phyloP scores from a whole-genome alignment of 2,888 invertebrate species.

The Acanthosoma haemorrhoidale region DNA sequence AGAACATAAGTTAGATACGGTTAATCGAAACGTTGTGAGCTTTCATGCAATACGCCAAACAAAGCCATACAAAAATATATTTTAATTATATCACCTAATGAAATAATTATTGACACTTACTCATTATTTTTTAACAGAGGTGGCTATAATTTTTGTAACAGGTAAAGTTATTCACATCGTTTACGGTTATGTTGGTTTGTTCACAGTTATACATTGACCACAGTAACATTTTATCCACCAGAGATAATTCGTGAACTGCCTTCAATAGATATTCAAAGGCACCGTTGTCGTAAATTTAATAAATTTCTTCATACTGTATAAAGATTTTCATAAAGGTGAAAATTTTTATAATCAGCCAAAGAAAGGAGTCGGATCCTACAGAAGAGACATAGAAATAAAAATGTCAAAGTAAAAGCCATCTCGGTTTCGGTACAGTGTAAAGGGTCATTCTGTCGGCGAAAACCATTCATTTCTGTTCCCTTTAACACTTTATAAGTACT shows the following conservation, averaged over 20 bases:
- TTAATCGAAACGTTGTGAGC: no score
- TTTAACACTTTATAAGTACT: conserved; percentile 1
- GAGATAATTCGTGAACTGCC: no score
- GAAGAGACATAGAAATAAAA: conserved; percentile 1
- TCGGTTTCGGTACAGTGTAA: not conserved
- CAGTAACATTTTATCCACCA: no score
- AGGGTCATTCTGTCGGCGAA: not conserved
- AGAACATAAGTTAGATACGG: no score
- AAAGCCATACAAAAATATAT: no score
- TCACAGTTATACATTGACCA: no score
- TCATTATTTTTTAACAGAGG: not conserved
- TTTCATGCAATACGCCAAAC: no score
- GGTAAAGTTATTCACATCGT: no score
- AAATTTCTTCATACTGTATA: not conserved
- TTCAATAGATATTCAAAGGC: not conserved
- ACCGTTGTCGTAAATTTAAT: not conserved
- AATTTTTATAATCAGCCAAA: not conserved
- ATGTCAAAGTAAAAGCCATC: not conserved
- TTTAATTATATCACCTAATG: no score
- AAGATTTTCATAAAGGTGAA: not conserved
- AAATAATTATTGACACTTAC: no score
- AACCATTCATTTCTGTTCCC: conserved; percentile 7
- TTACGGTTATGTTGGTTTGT: no score
- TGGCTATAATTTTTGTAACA: no score
- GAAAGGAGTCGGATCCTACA: not conserved